A percentile compares a stretch with the other conserved stretches of the same genome.
Evolutionary conservation across 2,113 vertebrate genomes (phyloP).

Genomic region (Oenanthe melanoleuca): DNA sequence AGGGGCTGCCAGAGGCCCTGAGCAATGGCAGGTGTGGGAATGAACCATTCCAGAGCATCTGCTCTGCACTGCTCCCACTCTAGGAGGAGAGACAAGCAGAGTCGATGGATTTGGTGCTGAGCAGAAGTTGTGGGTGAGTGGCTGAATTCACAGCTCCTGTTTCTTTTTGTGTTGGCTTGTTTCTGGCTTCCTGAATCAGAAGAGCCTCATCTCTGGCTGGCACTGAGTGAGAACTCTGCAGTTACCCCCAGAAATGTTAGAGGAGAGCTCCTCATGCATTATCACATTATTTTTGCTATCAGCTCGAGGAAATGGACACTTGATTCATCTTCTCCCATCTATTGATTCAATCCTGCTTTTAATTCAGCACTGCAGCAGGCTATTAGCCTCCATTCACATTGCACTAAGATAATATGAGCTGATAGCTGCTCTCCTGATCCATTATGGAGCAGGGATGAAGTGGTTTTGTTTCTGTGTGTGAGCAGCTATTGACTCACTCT

Average conservation of each 20-base stretch:
- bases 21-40: not conserved
- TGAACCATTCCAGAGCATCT: not conserved
- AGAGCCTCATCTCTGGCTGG: not conserved
- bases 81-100: not conserved
- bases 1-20: not conserved
- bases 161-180: not conserved
- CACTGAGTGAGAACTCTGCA: not conserved
- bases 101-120: not conserved
- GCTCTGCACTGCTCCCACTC: not conserved
- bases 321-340: constrained; percentile 40
- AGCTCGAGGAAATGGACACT: constrained; percentile 52
- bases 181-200: not conserved
- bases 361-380: constrained; percentile 39
- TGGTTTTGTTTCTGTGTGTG: constrained; percentile 20
- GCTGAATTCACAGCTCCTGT: accelerated
- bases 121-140: not conserved
- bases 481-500: constrained; percentile 11
- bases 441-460: not conserved
- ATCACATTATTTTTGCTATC: constrained; percentile 30
- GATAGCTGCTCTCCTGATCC: constrained; percentile 49
- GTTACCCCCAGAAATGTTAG: not conserved
- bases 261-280: not conserved
- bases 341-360: constrained; percentile 48
- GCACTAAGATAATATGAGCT: constrained; percentile 7
- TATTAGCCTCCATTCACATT: constrained; percentile 44